Percentiles rank a stretch among this genome's conserved stretches.
phyloP scores from a whole-genome alignment of 1,140 invertebrate species.

The Drosophila tsacasi region DNA sequence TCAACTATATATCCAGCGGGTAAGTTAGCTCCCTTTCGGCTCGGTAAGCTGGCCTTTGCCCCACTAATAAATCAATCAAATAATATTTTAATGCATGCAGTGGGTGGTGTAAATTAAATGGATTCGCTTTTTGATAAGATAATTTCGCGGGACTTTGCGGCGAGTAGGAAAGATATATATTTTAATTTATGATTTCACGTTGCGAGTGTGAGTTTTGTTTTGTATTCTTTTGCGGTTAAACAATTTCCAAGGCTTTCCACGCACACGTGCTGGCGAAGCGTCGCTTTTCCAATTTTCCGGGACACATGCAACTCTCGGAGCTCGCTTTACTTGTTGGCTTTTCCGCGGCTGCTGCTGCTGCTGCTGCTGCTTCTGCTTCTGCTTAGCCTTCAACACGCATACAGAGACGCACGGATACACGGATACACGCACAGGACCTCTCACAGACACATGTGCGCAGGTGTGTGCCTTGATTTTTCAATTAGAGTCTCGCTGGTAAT shows the following conservation, averaged over 20 bases:
- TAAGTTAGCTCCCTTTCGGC: constrained; percentile 13
- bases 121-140: constrained; percentile 25
- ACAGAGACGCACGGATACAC: constrained; percentile 40
- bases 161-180: background rate
- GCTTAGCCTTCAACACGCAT: constrained; percentile 75
- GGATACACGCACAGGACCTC: constrained; percentile 37
- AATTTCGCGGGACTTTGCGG: constrained; percentile 18
- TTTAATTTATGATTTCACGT: constrained; percentile 4
- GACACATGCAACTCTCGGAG: constrained; percentile 29
- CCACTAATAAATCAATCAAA: constrained; percentile 66
- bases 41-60: constrained; percentile 18
- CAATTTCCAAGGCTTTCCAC: constrained; percentile 30
- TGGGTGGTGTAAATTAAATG: constrained; percentile 45
- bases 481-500: constrained; percentile 50
- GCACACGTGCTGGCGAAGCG: constrained; percentile 49
- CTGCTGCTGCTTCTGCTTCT: constrained; percentile 29
- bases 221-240: constrained; percentile 13
- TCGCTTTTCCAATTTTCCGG: constrained; percentile 32
- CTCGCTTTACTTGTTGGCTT: constrained; percentile 75
- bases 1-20: constrained; percentile 17
- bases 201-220: background rate
- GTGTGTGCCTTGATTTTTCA: constrained; percentile 77
- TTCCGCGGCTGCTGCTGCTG: constrained; percentile 52
- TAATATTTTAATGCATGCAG: constrained; percentile 71
- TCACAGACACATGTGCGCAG: constrained; percentile 75